These are phyloP conservation scores for Sinocyclocheilus anophthalmus DNA, from an alignment of 2,113 vertebrate species.

Conservation along the genomic window DNA sequence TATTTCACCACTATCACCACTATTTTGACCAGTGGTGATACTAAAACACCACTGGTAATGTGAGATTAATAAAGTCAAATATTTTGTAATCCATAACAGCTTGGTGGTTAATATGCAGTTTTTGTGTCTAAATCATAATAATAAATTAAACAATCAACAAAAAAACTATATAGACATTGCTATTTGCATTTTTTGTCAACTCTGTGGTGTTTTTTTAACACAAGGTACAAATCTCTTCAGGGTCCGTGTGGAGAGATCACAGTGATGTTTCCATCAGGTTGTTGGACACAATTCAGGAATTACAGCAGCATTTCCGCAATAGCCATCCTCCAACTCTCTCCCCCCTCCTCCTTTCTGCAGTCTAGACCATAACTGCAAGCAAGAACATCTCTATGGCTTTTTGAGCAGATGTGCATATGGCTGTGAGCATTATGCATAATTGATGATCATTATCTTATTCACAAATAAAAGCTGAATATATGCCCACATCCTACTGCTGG, in stretches of 20 bases:
- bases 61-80: too few species aligned
- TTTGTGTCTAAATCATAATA: too few species aligned
- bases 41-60: too few species aligned
- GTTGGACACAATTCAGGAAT: not conserved
- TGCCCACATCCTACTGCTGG: not conserved
- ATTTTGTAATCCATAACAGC: too few species aligned
- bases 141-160: too few species aligned
- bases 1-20: too few species aligned
- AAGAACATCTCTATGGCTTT: not conserved
- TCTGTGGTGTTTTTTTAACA: not conserved
- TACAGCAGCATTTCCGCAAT: not conserved
- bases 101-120: too few species aligned
- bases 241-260: not conserved
- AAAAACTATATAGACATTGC: too few species aligned
- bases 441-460: constrained; percentile 6
- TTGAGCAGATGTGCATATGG: constrained; percentile 1
- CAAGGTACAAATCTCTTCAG: not conserved
- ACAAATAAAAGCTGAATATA: constrained; percentile 2
- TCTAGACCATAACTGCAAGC: not conserved
- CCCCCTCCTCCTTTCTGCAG: not conserved
- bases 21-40: too few species aligned
- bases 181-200: too few species aligned
- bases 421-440: not conserved
- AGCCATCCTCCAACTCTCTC: not conserved
- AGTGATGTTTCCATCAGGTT: not conserved